A percentile compares a stretch with the other conserved stretches of the same genome.
Evolutionary conservation across 2,888 invertebrate genomes (phyloP).

Genomic region (Apocheima hispidaria): DNA sequence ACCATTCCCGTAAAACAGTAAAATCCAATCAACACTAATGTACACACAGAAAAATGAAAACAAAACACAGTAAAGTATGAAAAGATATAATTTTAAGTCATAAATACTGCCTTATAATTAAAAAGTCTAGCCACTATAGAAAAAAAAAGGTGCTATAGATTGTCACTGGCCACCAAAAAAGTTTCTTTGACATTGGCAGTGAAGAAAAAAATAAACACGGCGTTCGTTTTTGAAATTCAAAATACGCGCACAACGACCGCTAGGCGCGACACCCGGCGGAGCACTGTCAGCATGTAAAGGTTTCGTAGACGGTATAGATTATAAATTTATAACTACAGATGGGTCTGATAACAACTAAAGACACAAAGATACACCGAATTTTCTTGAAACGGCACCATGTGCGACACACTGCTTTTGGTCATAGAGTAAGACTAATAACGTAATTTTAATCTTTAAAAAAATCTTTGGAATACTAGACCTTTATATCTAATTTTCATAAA

Average conservation of each 20-base stretch:
- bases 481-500: conserved; percentile 20
- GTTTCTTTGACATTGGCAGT: conserved; percentile 18
- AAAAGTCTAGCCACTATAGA: background rate
- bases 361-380: no score
- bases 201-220: conserved; percentile 43
- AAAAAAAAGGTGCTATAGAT: background rate
- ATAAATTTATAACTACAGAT: conserved; percentile 62
- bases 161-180: conserved; percentile 12
- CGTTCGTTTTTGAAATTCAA: conserved; percentile 57
- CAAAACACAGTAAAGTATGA: conserved; percentile 9
- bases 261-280: conserved; percentile 62
- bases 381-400: no score
- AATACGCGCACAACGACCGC: conserved; percentile 56
- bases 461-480: background rate
- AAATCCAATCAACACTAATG: conserved; percentile 58
- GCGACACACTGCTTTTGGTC: no score
- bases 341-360: conserved; percentile 43
- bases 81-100: background rate
- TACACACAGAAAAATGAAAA: conserved; percentile 42
- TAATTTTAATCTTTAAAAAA: background rate
- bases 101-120: background rate
- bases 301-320: conserved; percentile 65
- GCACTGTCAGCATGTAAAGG: conserved; percentile 64
- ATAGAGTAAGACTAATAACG: no score
- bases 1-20: conserved; percentile 52